Conservation (phyloP, 2,888 invertebrate species). For the Blastobasis adustella region DNA sequence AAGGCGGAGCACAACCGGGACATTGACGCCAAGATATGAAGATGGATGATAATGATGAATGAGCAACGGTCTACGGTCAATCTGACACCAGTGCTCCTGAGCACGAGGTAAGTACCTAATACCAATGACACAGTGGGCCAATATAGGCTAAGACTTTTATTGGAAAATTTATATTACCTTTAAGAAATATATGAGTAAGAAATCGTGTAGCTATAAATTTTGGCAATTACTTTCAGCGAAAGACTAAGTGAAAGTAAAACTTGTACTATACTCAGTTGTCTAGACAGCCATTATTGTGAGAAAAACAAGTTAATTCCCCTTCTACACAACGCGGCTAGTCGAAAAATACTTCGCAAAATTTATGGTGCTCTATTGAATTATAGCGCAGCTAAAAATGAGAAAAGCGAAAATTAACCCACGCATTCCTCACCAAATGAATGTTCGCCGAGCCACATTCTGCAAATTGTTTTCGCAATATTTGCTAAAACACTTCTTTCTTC, state of each 20-base stretch:
- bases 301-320: slow-evolving; percentile 71
- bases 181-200: neutral
- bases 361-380: slow-evolving; percentile 62
- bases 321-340: slow-evolving; percentile 51
- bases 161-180: neutral
- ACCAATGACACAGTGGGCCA: too few species aligned
- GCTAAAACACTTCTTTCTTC: slow-evolving; percentile 8
- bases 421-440: slow-evolving; percentile 21
- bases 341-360: slow-evolving; percentile 60
- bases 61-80: too few species aligned
- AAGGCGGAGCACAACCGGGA: too few species aligned
- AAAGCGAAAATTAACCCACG: slow-evolving; percentile 48
- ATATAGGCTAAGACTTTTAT: too few species aligned
- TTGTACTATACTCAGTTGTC: slow-evolving; percentile 70
- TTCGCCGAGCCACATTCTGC: slow-evolving; percentile 18
- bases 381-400: slow-evolving; percentile 41
- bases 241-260: slow-evolving; percentile 56
- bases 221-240: slow-evolving; percentile 56
- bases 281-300: slow-evolving; percentile 67
- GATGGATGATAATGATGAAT: too few species aligned
- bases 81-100: too few species aligned
- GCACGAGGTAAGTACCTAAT: too few species aligned
- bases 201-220: slow-evolving; percentile 28
- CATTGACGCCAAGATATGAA: too few species aligned
- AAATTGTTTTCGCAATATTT: slow-evolving; percentile 15